Evolutionary conservation across 1,140 invertebrate species (phyloP).

Genomic region (Metopolophium dirhodum): DNA sequence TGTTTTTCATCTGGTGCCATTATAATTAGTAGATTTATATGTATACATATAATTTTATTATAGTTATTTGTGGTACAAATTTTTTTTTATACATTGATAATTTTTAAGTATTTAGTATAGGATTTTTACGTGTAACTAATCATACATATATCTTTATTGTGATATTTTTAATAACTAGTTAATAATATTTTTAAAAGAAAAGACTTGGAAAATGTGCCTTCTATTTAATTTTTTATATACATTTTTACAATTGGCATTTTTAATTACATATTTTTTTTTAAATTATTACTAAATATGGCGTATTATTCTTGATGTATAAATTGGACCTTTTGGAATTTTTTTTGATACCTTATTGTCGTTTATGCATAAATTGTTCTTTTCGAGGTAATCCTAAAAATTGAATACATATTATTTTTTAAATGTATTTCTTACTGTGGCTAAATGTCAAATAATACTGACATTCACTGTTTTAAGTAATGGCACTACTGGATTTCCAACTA

Average conservation of each 20-base stretch:
- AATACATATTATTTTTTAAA: neutral
- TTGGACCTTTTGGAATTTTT: slow-evolving; percentile 1
- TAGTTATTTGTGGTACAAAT: neutral
- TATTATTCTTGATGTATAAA: slow-evolving; percentile 32
- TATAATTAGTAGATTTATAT: slow-evolving; percentile 25
- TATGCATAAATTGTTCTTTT: slow-evolving; percentile 28
- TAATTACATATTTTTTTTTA: neutral
- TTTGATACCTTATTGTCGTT: neutral
- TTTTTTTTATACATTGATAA: neutral
- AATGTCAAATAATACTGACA: neutral
- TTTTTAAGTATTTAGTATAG: slow-evolving; percentile 21
- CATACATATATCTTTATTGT: slow-evolving; percentile 14
- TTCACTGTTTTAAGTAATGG: neutral
- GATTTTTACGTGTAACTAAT: neutral
- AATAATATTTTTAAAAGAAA: slow-evolving; percentile 23
- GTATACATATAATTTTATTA: neutral
- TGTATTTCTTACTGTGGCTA: neutral
- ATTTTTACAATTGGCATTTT: neutral
- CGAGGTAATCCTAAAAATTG: neutral
- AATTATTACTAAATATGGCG: neutral
- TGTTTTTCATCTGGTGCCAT: neutral
- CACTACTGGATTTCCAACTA: neutral
- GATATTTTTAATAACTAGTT: slow-evolving; percentile 21
- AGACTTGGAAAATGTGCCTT: slow-evolving; percentile 42
- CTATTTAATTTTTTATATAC: slow-evolving; percentile 9